Base-by-base conservation (phyloP, 2,888 invertebrate species). In the Athetis lepigone region DNA sequence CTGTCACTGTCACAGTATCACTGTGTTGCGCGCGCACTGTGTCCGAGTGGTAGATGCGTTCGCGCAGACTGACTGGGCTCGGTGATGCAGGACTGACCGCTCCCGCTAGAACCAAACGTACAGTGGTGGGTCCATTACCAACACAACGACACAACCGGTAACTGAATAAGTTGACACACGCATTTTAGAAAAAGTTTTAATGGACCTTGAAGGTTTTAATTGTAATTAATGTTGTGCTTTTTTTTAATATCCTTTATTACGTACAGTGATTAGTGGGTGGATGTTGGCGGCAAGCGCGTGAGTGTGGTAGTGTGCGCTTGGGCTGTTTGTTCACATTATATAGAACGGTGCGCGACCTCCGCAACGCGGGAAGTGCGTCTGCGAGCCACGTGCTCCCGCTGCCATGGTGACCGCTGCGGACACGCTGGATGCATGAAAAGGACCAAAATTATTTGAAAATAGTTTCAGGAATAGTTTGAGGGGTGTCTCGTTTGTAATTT, bases 291-390 rank as follows among this genome's bases (percentile, higher is more conserved):
- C 85, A 84, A 87, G 92, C 88, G 89, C 85, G 90, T 89, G 87
- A 84, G 83, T 85, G 83, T 87, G 88, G 90, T 90, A 88, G 92
- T 93, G 93, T 90, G 90, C 89, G 84, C 83, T 89, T 85, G 86
- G 81, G 85, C 88, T 83, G 85, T 82, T 88, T 83, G 85, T 82
- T 85, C 88, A 85, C 86, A 90, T 93, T 94, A 93, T 94, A 94
- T 94, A 94, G 94, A 92, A 89, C 93, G 93, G 84, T 79, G 84
- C 79, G 83, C 90, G 93, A 92, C 93, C 93, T 93, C 92, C 90
- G 90, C 77, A 82, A 83, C 85, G 81, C 89, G 90, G 91, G 90
- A 90, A 90, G 86, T 88, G 81, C 78, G 75, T 74, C 80, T 58
- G 69, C 67, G 66, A 58, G 81, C 80, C 85, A 83, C 84, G 84